phyloP scores from a whole-genome alignment of 2,888 invertebrate species.

The Tenthredo mesomela region DNA sequence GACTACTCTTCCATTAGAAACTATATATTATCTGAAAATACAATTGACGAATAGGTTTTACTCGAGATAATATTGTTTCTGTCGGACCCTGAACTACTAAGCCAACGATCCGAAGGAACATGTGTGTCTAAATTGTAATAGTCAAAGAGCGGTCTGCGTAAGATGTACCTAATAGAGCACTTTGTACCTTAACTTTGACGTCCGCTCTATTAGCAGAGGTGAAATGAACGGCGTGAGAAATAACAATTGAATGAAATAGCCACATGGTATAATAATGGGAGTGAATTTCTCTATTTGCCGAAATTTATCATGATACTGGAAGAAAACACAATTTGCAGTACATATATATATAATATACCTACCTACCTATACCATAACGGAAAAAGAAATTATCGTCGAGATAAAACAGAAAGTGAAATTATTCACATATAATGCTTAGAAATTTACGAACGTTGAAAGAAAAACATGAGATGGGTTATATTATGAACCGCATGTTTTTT shows the following conservation, averaged over 20 bases:
- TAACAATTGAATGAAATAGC: background rate
- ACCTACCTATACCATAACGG: background rate
- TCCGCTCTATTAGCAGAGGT: background rate
- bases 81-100: background rate
- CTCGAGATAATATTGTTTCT: constrained; percentile 36
- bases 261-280: background rate
- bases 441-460: background rate
- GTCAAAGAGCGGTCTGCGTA: background rate
- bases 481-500: background rate
- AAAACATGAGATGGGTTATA: background rate
- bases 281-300: background rate
- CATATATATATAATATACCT: too few species aligned
- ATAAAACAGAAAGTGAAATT: background rate
- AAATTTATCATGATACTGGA: background rate
- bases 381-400: background rate
- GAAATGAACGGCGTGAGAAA: background rate
- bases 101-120: background rate
- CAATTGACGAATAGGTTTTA: background rate
- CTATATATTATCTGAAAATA: background rate
- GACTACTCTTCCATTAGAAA: constrained; percentile 20
- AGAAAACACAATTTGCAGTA: background rate
- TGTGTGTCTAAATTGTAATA: constrained; percentile 6
- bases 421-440: background rate
- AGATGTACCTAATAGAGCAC: constrained; percentile 1
- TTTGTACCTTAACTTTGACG: background rate